Percentiles rank a stretch among this genome's conserved stretches.
phyloP scores from a whole-genome alignment of 1,140 invertebrate genomes.

The Heliconius melpomene region DNA sequence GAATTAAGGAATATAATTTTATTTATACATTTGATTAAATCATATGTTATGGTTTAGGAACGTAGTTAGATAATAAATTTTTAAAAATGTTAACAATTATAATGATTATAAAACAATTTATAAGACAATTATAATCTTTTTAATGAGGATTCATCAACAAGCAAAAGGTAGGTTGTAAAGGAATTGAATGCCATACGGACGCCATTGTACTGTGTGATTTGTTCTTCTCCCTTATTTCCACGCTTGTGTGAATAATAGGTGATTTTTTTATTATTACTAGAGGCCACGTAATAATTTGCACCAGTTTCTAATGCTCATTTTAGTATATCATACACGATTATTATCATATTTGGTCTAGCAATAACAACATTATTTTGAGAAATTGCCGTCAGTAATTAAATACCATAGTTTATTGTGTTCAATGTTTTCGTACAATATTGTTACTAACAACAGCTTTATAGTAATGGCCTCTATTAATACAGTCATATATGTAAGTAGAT shows the following conservation, averaged over 20 bases:
- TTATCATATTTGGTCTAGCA: background rate
- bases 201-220: slow-evolving; percentile 33
- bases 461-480: slow-evolving; percentile 22
- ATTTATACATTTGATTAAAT: slow-evolving; percentile 34
- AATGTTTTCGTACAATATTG: background rate
- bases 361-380: background rate
- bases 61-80: slow-evolving; percentile 66
- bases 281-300: slow-evolving; percentile 2
- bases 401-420: background rate
- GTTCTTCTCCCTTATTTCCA: slow-evolving; percentile 33
- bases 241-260: slow-evolving; percentile 24
- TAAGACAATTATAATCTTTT: slow-evolving; percentile 5
- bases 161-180: slow-evolving; percentile 21
- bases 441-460: slow-evolving; percentile 6
- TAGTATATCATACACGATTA: background rate
- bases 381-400: slow-evolving; percentile 7
- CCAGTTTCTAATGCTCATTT: background rate
- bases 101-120: background rate
- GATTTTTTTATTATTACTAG: slow-evolving; percentile 16
- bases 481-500: slow-evolving; percentile 32
- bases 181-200: slow-evolving; percentile 42
- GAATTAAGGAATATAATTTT: slow-evolving; percentile 32
- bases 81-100: slow-evolving; percentile 46
- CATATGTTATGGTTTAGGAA: slow-evolving; percentile 28
- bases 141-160: background rate